phyloP scores from a whole-genome alignment of 2,888 invertebrate species.

The Ganaspis brasiliensis region DNA sequence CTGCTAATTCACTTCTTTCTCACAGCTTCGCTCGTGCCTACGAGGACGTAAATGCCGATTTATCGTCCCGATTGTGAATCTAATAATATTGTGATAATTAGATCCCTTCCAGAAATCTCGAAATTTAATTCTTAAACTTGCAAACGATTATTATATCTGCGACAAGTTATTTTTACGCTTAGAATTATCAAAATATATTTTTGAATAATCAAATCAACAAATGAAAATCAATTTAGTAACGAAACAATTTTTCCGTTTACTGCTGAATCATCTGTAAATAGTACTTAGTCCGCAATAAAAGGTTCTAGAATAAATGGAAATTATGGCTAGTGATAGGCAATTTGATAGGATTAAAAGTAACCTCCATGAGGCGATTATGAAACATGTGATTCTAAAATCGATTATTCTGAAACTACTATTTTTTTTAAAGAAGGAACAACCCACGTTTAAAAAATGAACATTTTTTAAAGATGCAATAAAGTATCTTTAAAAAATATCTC shows the following conservation, averaged over 20 bases:
- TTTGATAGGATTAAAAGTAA: slow-evolving; percentile 6
- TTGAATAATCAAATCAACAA: no score
- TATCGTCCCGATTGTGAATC: slow-evolving; percentile 56
- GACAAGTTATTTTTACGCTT: background rate
- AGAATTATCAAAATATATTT: background rate
- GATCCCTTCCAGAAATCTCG: background rate
- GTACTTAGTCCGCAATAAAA: background rate
- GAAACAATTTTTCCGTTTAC: background rate
- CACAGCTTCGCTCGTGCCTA: slow-evolving; percentile 86
- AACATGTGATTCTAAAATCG: background rate
- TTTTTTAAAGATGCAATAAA: no score
- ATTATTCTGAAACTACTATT: no score
- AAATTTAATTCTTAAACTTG: background rate
- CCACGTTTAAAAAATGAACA: no score
- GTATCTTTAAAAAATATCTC: no score
- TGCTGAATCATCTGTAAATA: background rate
- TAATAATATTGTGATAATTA: background rate
- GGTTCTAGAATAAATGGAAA: background rate
- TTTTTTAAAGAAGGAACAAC: no score
- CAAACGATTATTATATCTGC: no score
- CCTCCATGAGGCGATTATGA: slow-evolving; percentile 5
- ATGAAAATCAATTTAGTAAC: no score
- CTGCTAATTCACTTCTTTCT: slow-evolving; percentile 86
- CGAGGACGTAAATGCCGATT: slow-evolving; percentile 74
- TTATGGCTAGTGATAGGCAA: slow-evolving; percentile 26